Base-by-base conservation (phyloP, 1,140 invertebrate genomes). In the Andricus grossulariae region DNA sequence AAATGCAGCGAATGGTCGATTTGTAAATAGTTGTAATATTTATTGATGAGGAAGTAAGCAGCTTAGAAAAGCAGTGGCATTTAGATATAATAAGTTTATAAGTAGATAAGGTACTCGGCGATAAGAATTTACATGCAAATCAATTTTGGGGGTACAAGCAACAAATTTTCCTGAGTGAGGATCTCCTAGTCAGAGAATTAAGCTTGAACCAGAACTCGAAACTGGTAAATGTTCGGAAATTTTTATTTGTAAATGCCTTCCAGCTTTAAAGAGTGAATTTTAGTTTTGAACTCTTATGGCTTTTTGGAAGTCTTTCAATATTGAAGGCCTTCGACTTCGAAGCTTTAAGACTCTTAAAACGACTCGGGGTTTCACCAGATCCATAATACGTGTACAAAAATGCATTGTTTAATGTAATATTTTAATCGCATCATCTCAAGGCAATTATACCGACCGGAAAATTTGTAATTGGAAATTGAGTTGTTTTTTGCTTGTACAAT, bases 11-110 rank as follows among this genome's bases (percentile, higher is more conserved):
- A 77, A 74, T 74, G 66, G 75, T 54, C 78, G 73, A 77, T 81
- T 75, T 91, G 90, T 91, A 91, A 85, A 91, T 91, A 91, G 79
- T 89, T 91, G 90, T 91, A 91, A 91, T 90, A 90, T 91, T 90
- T 91, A 91, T 91, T 90, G 81, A 85, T 84, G 81, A 84, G 72
- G 74, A 80, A 80, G 77, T 78, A 71, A 85, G 88, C 82, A 77
- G 78, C 80, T 75, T 90, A 88, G 83, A 78, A 78, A 75, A 84
- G 75, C 80, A 85, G 74, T 82, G 83, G 82, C 82, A 83, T 85
- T 83, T 83, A 84, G 81, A 45, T 45, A 45, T 45, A 84, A 82
- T 85, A 84, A 85, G 84, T 84, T 86, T 82, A 80, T 83, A 82
- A 82, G 75, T 83, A 84, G 79, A 80, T 84, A 84, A 84, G 74